Base-by-base conservation (phyloP, 2,113 vertebrate genomes). In the Grammomys dolichurus region DNA sequence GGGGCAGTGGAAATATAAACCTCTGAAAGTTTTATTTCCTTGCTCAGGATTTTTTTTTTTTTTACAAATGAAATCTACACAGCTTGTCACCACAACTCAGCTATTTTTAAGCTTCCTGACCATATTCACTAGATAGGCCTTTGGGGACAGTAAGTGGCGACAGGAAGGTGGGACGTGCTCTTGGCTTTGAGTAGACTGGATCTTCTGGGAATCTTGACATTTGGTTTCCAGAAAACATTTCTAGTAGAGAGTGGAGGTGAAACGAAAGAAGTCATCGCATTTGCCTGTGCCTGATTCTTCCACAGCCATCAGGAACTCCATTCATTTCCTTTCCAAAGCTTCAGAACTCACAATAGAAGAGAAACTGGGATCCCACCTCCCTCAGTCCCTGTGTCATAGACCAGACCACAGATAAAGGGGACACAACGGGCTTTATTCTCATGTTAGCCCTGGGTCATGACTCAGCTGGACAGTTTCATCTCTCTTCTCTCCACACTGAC, bases 81-180 rank as follows among this genome's bases (percentile, higher is more conserved):
- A 81, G 43, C 96, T 98, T 98, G 97, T 97, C 97, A 94, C 94
- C 97, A 95, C 97, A 97, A 95, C 65, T 51, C 80, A 76, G 84
- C 97, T 98, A 98, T 99, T 97, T 98, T 98, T 98, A 97, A 97
- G 96, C 90, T 95, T 97, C 82, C 90, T 94, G 96, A 96, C 85
- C 73, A 84, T 90, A 95, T 97, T 96, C 96, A 92, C 73, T 84
- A 85, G 86, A 94, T 1, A 84, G 95, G 95, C 43, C 94, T 51
- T 75, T 91, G 72, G 97, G 96, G 94, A 96, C 5, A 0, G 54
- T 87, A 76, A 86, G 86, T 82, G 96, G 91, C 0, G 19, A 91
- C 95, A 31, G 90, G 46, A 95, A 94, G 91, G 95, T 96, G 65
- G 96, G 78, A 65, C 75, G 70, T 96, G 77, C 46, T 97, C 91